Conservation (phyloP, 2,888 invertebrate genomes). For the Diabrotica balteata region DNA sequence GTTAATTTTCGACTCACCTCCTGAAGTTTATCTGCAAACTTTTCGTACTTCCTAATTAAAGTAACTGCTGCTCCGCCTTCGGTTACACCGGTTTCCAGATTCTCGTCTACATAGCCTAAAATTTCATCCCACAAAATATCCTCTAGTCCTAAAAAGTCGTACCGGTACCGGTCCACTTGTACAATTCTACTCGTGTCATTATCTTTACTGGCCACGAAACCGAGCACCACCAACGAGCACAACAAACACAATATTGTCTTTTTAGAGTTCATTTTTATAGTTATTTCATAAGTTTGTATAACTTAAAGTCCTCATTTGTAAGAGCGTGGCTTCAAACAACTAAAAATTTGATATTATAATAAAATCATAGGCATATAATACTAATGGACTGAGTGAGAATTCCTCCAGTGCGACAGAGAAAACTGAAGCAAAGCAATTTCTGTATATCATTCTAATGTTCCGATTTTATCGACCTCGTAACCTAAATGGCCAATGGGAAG, state of each 20-base stretch:
- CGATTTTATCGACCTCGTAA: too few species aligned
- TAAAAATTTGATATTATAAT: too few species aligned
- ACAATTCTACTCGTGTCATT: conserved; percentile 38
- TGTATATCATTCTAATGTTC: too few species aligned
- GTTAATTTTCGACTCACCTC: conserved; percentile 43
- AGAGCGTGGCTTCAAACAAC: too few species aligned
- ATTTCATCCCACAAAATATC: conserved; percentile 58
- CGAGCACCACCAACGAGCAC: too few species aligned
- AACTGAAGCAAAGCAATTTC: too few species aligned
- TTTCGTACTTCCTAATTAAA: conserved; percentile 66
- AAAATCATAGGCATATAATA: too few species aligned
- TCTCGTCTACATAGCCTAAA: conserved; percentile 39
- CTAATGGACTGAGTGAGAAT: too few species aligned
- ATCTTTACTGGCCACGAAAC: too few species aligned
- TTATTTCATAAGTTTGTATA: neutral
- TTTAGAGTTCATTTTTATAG: conserved; percentile 12
- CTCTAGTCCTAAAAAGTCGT: conserved; percentile 68
- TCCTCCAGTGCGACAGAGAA: too few species aligned
- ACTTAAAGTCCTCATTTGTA: neutral
- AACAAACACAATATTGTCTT: conserved; percentile 8
- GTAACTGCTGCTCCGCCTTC: conserved; percentile 61
- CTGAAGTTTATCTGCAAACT: conserved; percentile 65
- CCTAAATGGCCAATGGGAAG: too few species aligned
- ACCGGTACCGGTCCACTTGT: conserved; percentile 67
- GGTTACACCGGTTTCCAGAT: conserved; percentile 34